Evolutionary conservation across 1,140 invertebrate species (phyloP).

Genomic region (Pygmarrhopalites habei): DNA sequence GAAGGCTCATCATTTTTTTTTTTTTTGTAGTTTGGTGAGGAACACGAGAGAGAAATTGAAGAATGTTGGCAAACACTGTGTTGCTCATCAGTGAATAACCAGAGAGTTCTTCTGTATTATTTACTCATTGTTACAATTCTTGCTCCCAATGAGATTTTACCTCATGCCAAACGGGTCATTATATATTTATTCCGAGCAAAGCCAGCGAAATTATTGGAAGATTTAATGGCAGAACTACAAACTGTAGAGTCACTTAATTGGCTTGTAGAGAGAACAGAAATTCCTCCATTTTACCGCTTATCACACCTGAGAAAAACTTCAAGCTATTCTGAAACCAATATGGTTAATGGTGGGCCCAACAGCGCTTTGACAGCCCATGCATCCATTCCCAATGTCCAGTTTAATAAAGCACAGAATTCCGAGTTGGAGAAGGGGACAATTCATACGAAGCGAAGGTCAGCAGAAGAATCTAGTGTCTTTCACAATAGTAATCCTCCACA

Average conservation of each 20-base stretch:
- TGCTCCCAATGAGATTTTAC: constrained; percentile 83
- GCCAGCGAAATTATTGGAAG: constrained; percentile 84
- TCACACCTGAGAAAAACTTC: constrained; percentile 78
- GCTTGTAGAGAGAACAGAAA: constrained; percentile 90
- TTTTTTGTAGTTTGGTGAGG: constrained; percentile 69
- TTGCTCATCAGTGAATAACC: constrained; percentile 91
- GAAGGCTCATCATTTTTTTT: constrained; percentile 10
- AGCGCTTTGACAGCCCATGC: background rate
- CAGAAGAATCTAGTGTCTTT: constrained; percentile 59
- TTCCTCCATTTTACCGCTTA: constrained; percentile 91
- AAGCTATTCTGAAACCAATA: constrained; percentile 62
- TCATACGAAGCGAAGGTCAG: constrained; percentile 91
- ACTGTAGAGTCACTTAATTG: constrained; percentile 93
- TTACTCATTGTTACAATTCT: constrained; percentile 92
- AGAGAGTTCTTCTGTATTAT: constrained; percentile 95
- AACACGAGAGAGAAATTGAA: constrained; percentile 90
- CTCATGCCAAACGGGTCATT: constrained; percentile 86
- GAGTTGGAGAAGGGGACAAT: constrained; percentile 85
- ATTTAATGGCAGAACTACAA: constrained; percentile 93
- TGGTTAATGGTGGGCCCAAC: constrained; percentile 20
- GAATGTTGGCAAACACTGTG: constrained; percentile 92
- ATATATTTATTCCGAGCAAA: constrained; percentile 82
- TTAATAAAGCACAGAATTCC: constrained; percentile 16
- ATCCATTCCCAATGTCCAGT: background rate
- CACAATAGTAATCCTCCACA: constrained; percentile 18